These are phyloP conservation scores for Andrena haemorrhoa DNA, from an alignment of 2,888 invertebrate species.

Conservation along the genomic window DNA sequence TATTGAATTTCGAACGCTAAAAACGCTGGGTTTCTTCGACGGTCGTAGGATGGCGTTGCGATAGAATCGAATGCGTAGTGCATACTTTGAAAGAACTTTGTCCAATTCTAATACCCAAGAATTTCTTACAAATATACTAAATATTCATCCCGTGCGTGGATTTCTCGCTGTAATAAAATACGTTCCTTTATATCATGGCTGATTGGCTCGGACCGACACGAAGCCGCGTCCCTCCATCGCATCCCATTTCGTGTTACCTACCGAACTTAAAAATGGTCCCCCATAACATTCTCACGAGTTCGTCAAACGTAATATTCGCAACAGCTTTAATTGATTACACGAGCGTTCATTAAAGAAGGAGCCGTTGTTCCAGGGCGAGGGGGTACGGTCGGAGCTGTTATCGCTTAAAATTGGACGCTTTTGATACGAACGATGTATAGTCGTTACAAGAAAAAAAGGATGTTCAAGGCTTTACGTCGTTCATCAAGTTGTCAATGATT, in stretches of 20 bases:
- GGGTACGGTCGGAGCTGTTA: conserved; percentile 1
- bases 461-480: conserved; percentile 38
- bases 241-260: neutral
- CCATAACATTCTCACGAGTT: conserved; percentile 1
- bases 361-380: neutral
- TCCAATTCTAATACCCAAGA: conserved; percentile 30
- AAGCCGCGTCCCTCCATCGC: neutral
- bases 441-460: conserved; percentile 34
- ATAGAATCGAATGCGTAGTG: neutral
- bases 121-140: neutral
- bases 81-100: conserved; percentile 31
- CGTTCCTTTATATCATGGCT: neutral
- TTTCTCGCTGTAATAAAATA: neutral
- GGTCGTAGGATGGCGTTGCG: conserved; percentile 24
- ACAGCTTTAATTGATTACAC: conserved; percentile 26
- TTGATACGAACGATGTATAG: conserved; percentile 27
- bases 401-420: neutral
- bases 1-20: neutral
- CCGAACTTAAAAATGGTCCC: conserved; percentile 5
- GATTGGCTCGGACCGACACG: neutral
- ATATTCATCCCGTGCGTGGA: neutral
- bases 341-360: conserved; percentile 2
- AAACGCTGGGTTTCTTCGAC: neutral
- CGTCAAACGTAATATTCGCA: conserved; percentile 17
- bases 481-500: conserved; percentile 45